These are phyloP conservation scores for Prolemur simus DNA, from an alignment of 2,113 vertebrate species.

Conservation along the genomic window DNA sequence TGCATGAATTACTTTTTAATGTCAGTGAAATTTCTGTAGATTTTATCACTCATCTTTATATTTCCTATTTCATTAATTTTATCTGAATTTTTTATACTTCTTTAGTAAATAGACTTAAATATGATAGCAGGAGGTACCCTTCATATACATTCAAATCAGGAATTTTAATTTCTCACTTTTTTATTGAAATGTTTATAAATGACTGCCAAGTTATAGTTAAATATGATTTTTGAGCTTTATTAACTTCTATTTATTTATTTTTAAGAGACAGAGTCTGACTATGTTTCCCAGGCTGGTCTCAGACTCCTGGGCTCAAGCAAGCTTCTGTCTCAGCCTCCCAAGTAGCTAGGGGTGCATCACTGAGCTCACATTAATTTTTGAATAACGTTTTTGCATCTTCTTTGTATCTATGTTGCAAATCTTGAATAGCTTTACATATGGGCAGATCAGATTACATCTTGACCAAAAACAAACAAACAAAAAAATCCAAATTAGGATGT, in stretches of 20 bases:
- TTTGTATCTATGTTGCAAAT: not conserved
- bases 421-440: not conserved
- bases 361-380: not conserved
- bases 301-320: too few species aligned
- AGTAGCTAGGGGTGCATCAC: too few species aligned
- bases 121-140: not conserved
- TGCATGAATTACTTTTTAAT: not conserved
- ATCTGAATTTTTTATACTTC: not conserved
- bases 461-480: not conserved
- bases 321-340: too few species aligned
- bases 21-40: not conserved
- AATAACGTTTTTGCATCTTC: not conserved
- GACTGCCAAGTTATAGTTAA: not conserved
- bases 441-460: not conserved
- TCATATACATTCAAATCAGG: not conserved
- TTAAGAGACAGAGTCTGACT: too few species aligned
- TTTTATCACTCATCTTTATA: constrained; percentile 26
- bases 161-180: constrained; percentile 29
- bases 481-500: not conserved
- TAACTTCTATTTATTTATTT: not conserved
- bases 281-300: too few species aligned
- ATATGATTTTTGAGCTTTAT: not conserved
- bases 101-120: constrained; percentile 7
- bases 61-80: constrained; percentile 36
- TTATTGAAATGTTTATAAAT: not conserved